Conservation (phyloP, 2,888 invertebrate species). For the Parasteatoda lunata region DNA sequence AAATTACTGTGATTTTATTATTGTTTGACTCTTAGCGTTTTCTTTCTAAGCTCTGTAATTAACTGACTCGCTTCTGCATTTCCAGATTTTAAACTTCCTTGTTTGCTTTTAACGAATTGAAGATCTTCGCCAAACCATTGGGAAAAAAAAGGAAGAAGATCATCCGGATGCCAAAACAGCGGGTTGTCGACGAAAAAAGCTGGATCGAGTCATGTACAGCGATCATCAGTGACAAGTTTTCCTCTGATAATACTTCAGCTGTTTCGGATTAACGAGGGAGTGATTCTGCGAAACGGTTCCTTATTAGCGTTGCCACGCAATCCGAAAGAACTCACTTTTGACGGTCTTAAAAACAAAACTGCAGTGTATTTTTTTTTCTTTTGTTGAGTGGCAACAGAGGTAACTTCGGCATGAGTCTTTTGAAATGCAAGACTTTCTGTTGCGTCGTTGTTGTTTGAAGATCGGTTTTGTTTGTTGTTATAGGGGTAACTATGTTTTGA, state of each 20-base stretch:
- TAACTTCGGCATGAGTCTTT: slow-evolving; percentile 20
- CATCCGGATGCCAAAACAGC: slow-evolving; percentile 20
- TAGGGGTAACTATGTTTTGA: neutral
- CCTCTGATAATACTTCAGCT: slow-evolving; percentile 51
- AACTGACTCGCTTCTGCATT: no score
- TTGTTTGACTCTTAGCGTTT: no score
- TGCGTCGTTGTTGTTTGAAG: neutral
- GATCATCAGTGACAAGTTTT: slow-evolving; percentile 50
- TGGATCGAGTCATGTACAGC: slow-evolving; percentile 38
- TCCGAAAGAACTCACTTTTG: slow-evolving; percentile 22
- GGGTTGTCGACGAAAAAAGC: slow-evolving; percentile 50
- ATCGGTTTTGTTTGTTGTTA: slow-evolving; percentile 27
- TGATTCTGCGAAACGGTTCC: slow-evolving; percentile 44
- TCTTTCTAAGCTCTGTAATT: no score
- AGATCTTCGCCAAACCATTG: no score
- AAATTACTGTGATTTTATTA: no score
- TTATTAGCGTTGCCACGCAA: slow-evolving; percentile 43
- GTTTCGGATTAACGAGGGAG: slow-evolving; percentile 54
- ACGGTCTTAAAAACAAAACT: slow-evolving; percentile 48
- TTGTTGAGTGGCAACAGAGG: neutral
- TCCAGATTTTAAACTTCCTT: no score
- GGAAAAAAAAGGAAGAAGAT: neutral
- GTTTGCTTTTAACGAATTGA: no score
- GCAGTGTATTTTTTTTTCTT: neutral
- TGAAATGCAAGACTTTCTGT: slow-evolving; percentile 40